These are phyloP conservation scores for Pomacea maculata DNA, from an alignment of 1,140 invertebrate genomes.

Conservation along the genomic window DNA sequence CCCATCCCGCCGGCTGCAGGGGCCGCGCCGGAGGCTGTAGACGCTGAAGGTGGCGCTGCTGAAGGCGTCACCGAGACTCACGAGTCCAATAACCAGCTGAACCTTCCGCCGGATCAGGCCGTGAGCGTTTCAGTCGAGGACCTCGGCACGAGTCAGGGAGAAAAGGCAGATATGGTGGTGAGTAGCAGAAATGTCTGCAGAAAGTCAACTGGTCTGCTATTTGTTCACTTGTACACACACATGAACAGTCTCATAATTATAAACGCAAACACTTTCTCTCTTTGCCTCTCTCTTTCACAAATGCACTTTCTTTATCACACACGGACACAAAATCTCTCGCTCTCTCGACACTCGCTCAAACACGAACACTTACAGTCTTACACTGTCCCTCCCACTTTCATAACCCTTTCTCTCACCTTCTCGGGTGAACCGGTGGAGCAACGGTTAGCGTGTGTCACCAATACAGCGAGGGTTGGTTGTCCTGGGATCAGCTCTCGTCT, in stretches of 20 bases:
- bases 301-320: no score
- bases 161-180: slow-evolving; percentile 31
- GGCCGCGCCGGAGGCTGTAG: slow-evolving; percentile 7
- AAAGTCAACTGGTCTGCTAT: not conserved
- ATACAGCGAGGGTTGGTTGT: no score
- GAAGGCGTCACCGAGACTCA: not conserved
- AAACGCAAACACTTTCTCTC: not conserved
- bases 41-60: not conserved
- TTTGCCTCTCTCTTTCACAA: not conserved
- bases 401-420: no score
- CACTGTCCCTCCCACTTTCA: no score
- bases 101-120: not conserved
- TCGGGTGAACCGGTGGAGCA: no score
- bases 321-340: no score
- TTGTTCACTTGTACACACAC: not conserved
- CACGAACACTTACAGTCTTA: no score
- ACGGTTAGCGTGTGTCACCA: no score
- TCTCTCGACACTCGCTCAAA: no score
- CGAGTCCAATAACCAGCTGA: not conserved
- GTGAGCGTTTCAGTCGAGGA: not conserved
- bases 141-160: slow-evolving; percentile 3
- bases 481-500: no score
- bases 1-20: slow-evolving; percentile 28
- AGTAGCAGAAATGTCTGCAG: not conserved
- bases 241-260: not conserved